A percentile compares a stretch with the other conserved stretches of the same genome.
Conservation (phyloP, 2,888 invertebrate genomes). For the Drosophila paranaensis region DNA sequence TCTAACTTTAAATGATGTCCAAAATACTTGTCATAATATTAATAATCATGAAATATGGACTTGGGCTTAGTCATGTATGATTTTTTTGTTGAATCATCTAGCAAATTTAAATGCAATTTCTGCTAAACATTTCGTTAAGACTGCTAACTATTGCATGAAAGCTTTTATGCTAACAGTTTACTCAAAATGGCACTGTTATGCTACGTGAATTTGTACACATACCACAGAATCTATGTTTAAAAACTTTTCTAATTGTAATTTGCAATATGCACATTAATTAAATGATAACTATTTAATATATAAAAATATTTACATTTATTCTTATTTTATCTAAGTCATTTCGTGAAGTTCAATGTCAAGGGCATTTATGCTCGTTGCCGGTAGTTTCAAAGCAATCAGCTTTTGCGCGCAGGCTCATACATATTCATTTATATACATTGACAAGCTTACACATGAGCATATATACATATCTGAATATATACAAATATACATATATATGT, state of each 20-base stretch:
- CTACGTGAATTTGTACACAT: neutral
- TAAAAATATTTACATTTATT: neutral
- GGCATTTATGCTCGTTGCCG: slow-evolving; percentile 21
- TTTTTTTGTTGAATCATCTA: neutral
- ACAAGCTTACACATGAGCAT: neutral
- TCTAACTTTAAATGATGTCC: neutral
- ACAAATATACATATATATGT: neutral
- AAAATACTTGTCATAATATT: neutral
- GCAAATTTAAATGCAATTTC: neutral
- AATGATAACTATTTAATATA: neutral
- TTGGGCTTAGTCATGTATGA: neutral
- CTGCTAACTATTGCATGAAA: neutral
- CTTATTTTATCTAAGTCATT: neutral
- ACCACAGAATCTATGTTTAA: neutral
- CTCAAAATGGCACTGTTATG: slow-evolving; percentile 37
- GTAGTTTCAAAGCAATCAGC: slow-evolving; percentile 31
- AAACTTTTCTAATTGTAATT: neutral
- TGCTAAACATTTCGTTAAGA: neutral
- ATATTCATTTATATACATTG: neutral
- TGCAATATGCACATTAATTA: neutral
- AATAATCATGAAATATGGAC: neutral
- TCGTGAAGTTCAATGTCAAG: slow-evolving; percentile 45
- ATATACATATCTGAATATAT: slow-evolving; percentile 1
- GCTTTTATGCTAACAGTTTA: slow-evolving; percentile 2
- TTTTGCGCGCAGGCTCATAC: slow-evolving; percentile 2